Conservation (phyloP, 2,113 vertebrate species). For the Thalassarche chlororhynchos region DNA sequence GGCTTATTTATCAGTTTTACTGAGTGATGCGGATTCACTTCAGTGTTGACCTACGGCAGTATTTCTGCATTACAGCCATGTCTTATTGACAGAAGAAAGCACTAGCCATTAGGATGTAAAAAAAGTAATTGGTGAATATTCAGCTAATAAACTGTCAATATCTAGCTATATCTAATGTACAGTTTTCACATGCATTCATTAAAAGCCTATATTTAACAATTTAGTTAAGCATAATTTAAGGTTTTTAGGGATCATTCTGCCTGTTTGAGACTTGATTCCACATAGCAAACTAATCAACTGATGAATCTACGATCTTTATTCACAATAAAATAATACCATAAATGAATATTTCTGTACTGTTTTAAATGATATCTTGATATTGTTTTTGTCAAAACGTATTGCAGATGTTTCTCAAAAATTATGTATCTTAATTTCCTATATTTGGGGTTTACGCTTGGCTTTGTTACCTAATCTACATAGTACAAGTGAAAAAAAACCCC, state of each 20-base stretch:
- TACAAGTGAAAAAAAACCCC: neutral
- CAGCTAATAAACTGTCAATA: neutral
- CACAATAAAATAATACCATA: neutral
- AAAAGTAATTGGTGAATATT: neutral
- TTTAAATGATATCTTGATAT: neutral
- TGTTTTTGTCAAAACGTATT: neutral
- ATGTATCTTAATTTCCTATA: neutral
- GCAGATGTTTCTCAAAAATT: neutral
- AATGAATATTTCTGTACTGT: neutral
- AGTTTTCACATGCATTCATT: neutral
- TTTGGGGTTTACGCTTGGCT: neutral
- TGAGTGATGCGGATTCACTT: neutral
- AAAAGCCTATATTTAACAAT: neutral
- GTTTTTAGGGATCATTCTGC: neutral
- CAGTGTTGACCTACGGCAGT: neutral
- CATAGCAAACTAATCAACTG: neutral
- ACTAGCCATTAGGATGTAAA: neutral
- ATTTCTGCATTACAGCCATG: neutral
- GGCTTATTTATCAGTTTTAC: neutral
- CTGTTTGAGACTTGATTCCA: neutral
- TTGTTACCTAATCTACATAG: neutral
- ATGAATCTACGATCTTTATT: neutral
- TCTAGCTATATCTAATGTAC: neutral
- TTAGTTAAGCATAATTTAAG: neutral
- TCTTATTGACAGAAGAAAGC: neutral